Percentiles rank a stretch among this genome's conserved stretches.
phyloP scores from a whole-genome alignment of 2,888 invertebrate species.

The Thereva unica region DNA sequence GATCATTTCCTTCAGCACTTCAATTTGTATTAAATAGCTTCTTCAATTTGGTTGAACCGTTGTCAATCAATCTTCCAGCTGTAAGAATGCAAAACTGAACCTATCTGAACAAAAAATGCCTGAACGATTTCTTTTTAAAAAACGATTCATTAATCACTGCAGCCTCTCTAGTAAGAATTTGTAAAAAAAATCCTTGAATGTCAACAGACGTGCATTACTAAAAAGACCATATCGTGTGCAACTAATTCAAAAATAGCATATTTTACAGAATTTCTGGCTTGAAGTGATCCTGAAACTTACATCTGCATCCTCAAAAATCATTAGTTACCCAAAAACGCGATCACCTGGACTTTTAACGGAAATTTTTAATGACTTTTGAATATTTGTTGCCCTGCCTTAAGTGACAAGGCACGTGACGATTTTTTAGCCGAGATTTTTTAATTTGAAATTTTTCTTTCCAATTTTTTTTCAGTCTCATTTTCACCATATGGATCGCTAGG shows the following conservation, averaged over 20 bases:
- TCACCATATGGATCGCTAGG: slow-evolving; percentile 53
- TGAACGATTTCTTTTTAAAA: slow-evolving; percentile 3
- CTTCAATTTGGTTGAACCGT: background rate
- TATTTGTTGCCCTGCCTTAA: background rate
- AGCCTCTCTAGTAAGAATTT: background rate
- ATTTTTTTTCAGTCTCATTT: slow-evolving; percentile 44
- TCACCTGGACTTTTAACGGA: slow-evolving; percentile 32
- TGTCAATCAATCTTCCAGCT: slow-evolving; percentile 12
- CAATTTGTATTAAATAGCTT: background rate
- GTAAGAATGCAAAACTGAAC: background rate
- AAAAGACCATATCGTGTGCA: too few species aligned
- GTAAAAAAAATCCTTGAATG: background rate
- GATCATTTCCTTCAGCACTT: background rate
- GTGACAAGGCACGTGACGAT: slow-evolving; percentile 7
- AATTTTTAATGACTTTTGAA: slow-evolving; percentile 27
- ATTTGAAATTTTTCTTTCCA: slow-evolving; percentile 30
- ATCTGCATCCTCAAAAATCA: too few species aligned
- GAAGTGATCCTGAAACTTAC: too few species aligned
- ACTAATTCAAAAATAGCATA: too few species aligned
- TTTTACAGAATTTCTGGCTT: too few species aligned
- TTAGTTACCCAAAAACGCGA: background rate
- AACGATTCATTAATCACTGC: slow-evolving; percentile 23
- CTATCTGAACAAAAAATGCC: background rate
- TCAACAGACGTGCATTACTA: too few species aligned
- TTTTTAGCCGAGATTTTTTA: slow-evolving; percentile 9